Base-by-base conservation (phyloP, 2,797 vertebrate species). In the Lepus oiostolus region DNA sequence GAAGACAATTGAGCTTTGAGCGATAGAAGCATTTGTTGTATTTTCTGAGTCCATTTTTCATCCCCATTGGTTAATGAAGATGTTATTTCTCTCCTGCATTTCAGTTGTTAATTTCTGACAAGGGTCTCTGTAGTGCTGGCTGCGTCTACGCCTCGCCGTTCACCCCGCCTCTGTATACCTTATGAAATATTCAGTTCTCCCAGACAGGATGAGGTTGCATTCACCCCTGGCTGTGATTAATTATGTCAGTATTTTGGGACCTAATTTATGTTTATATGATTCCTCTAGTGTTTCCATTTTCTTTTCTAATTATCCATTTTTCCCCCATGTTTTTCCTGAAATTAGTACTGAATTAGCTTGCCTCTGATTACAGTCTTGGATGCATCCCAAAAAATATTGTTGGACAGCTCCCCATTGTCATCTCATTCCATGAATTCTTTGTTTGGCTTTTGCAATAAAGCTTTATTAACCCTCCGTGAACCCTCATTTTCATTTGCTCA, bases 341-440 rank as follows among this genome's bases (percentile, higher is more conserved):
- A 97, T 97, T 93, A 97, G 94, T 79, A 94, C 91, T 93, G 97
- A 97, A 97, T 97, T 96, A 96, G 97, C 96, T 94, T 94, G 95
- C 95, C 96, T 96, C 97, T 96, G 97, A 97, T 97, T 97, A 95
- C 91, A 95, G 95, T 94, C 96, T 95, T 97, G 97, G 97, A 96
- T 67, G 85, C 94, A 96, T 96, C 96, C 97, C 97, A 97, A 97
- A 95, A 90, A 97, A 97, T 96, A 96, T 32, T 96, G 95, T 94
- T 97, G 96, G 97, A 97, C 96, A 92, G 96, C 81, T 97, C 97
- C 96, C 95, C 92, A 91, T 95, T 96, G 96, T 93, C 94, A 97
- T 97, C 91, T 90, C 89, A 86, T 97, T 96, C 95, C 96, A 89
- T 75, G 87, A 96, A 97, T 97, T 96, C 95, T 97, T 96, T 97